phyloP scores from a whole-genome alignment of 1,140 invertebrate genomes.

The Tenebrio molitor region DNA sequence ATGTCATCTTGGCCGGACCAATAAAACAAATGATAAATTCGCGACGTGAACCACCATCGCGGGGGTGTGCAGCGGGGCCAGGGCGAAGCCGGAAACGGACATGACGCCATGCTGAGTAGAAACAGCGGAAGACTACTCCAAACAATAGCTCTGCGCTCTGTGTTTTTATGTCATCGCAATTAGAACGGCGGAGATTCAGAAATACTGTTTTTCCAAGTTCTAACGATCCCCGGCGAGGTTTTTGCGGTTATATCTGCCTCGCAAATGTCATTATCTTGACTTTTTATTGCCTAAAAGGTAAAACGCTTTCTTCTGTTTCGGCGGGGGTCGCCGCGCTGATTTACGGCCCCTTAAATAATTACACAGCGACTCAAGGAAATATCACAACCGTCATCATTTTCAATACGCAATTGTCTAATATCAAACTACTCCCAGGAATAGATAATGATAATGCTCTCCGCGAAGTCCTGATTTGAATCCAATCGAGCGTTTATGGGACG shows the following conservation, averaged over 20 bases:
- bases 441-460: too few relatives aligned
- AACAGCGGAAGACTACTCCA: slow-evolving; percentile 66
- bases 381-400: too few relatives aligned
- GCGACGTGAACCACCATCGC: slow-evolving; percentile 6
- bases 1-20: slow-evolving; percentile 43
- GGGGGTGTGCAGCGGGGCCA: slow-evolving; percentile 35
- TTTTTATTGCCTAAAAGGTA: slow-evolving; percentile 54
- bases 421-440: too few relatives aligned
- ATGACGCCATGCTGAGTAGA: slow-evolving; percentile 67
- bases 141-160: slow-evolving; percentile 64
- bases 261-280: slow-evolving; percentile 61
- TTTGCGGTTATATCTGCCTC: slow-evolving; percentile 56
- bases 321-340: not conserved
- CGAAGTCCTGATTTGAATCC: too few relatives aligned
- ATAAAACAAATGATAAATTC: slow-evolving; percentile 48
- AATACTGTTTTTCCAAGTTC: slow-evolving; percentile 60
- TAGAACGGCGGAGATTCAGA: slow-evolving; percentile 63
- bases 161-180: slow-evolving; percentile 65
- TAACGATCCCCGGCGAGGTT: slow-evolving; percentile 55
- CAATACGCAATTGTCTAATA: too few relatives aligned
- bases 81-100: slow-evolving; percentile 64
- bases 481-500: too few relatives aligned
- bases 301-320: slow-evolving; percentile 48
- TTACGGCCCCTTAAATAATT: slow-evolving; percentile 12
- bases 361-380: not conserved